Evolutionary conservation across 2,888 invertebrate genomes (phyloP), one percentile per base, ranked within the genome.

Genomic region (Diadromus collaris): DNA sequence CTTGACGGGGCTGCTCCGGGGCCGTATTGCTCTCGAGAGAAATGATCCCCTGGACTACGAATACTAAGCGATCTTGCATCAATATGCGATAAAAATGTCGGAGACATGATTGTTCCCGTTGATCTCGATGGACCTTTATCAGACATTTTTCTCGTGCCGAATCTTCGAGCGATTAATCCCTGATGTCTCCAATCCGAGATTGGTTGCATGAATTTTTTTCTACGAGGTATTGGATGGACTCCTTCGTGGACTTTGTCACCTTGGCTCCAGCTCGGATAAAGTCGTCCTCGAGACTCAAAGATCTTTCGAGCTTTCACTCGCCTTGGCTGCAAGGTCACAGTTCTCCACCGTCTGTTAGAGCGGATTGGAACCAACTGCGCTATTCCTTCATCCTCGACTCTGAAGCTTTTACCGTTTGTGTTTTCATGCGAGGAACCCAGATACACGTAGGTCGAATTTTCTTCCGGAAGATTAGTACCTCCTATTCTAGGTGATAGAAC

Each of bases 311-410:
- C 54, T 46, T 75, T 48, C 10, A 13, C 13, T 9, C 21, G 38
- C 29, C 41, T 34, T 0, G 41, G 61, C 32, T 19, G 46, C 27
- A 38, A 44, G 6, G 19, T 9, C 1, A 60, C n/a, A 5, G 60
- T 68, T 61, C 63, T 73, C 77, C 69, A 65, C 5, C 16, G 58
- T 0, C 65, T 58, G 48, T 19, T 69, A 2, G 48, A 51, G 44
- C 60, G 48, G 24, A 19, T 60, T n/a, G 67, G 34, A 58, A 19
- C 1, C 32, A 54, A 41, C 10, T 41, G 38, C 7, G 21, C 13
- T 0, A 32, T 10, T 29, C 48, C 38, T 24, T 68, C 13, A n/a
- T 61, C 41, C 21, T 61, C 44, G 4, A 13, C 16, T 7, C 5
- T 44, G 44, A 63, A 34, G 63, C n/a, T 63, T 24, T 24, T n/a